Evolutionary conservation across 1,140 invertebrate species (phyloP), one percentile per base, ranked within the genome.

Genomic region (Physella acuta): DNA sequence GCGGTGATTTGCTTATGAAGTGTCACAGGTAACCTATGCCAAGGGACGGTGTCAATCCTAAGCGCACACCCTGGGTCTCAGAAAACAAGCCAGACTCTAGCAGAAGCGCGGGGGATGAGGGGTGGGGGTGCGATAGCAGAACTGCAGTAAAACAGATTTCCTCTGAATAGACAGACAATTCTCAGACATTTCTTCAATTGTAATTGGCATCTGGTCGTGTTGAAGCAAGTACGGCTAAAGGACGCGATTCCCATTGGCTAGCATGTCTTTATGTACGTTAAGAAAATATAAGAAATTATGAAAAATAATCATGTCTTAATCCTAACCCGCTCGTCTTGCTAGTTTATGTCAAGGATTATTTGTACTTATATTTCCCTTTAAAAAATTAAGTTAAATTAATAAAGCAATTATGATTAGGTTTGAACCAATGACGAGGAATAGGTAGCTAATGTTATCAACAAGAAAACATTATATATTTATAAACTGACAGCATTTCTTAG

Each of bases 141-240:
- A 28, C 39, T 37, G 34, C 33, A 61, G 59, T 39, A 61, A 61
- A 61, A 61, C 59, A 61, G 59, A 61, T 61, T 61, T 61, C 36
- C 1, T 24, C 33, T 37, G 59, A 61, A 17, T 37, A 39, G 36
- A 36, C 33, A 37, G 16, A 61, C 24, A 61, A 61, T 61, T 61
- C 59, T 36, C 14, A 39, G 59, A 61, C n/a, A 36, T 61, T 61
- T 61, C 59, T 61, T 61, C 36, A 61, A 61, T 61, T 61, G 59
- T 61, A 61, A 61, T 61, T 61, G 59, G 36, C 36, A 61, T 26
- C 26, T n/a, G 16, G 14, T 36, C 59, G 33, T 36, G 36, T 61
- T 37, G 39, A 16, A 16, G 59, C 2, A 44, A 61, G 8, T 1
- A 14, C 24, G 59, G 59, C 28, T 61, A 61, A 61, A 44, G 59